Base-by-base conservation (phyloP, 2,113 vertebrate species). In the Meles meles region DNA sequence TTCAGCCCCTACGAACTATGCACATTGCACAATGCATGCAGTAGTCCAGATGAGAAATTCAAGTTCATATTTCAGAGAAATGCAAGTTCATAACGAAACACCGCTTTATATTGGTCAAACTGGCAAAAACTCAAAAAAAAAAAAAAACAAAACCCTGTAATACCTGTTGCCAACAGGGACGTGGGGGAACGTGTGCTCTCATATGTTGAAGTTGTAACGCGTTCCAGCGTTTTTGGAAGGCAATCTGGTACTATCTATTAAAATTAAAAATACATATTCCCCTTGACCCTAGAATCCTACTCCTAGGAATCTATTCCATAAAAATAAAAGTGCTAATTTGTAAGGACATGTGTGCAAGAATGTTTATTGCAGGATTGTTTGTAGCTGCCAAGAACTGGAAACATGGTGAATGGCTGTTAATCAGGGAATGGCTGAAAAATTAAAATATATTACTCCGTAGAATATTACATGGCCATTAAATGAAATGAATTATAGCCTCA, bases 391-490 rank as follows among this genome's bases (percentile, higher is more conserved):
- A 97, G 93, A 96, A 91, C 71, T 91, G 85, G 85, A 95, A 96
- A 74, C 82, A 29, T 47, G 44, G 93, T 90, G 49, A 92, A 96
- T 96, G 71, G 88, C 49, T 82, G 77, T 97, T 98, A 97, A 97
- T 97, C 92, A 96, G 96, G 34, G 79, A 97, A 98, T 92, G 93
- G 72, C 67, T 96, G 89, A 97, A 95, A 98, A 98, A 98, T 96
- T 95, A 97, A 97, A 96, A 97, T 86, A 93, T 76, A 96, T 92
- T 91, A 80, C 97, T 93, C 89, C 37, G 80, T 91, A 94, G 97
- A 97, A 94, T 93, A 96, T 91, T 83, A 80, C 55, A 93, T 89
- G 89, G 47, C 52, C 67, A 92, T 92, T 95, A 96, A 94, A 42
- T 94, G 84, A 71, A 92, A 92, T 95, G 88, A 97, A 87, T 95